These are phyloP conservation scores for Maniola jurtina DNA, from an alignment of 1,140 invertebrate species.

Conservation along the genomic window DNA sequence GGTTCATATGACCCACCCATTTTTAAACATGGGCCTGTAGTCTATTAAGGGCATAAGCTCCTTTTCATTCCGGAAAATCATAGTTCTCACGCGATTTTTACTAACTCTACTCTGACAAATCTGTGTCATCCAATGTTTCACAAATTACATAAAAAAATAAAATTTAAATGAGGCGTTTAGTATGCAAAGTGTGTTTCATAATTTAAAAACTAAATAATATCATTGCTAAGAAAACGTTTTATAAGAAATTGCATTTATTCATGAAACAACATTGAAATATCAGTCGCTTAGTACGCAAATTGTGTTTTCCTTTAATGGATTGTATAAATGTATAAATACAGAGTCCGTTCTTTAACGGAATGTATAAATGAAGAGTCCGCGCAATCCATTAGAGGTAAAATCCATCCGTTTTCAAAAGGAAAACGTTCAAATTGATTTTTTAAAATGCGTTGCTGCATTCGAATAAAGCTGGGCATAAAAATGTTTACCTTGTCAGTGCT, in stretches of 20 bases:
- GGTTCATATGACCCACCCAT: no score
- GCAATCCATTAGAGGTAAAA: constrained; percentile 1
- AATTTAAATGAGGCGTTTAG: no score
- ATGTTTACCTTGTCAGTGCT: background rate
- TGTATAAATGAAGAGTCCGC: background rate
- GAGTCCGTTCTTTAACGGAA: no score
- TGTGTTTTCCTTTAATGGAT: background rate
- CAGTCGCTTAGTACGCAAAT: background rate
- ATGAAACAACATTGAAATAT: background rate
- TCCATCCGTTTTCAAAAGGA: constrained; percentile 3
- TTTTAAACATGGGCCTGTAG: no score
- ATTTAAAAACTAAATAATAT: no score
- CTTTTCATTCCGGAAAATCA: no score
- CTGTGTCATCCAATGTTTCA: no score
- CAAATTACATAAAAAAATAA: no score
- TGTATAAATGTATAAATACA: background rate
- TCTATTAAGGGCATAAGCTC: no score
- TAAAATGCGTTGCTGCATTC: background rate
- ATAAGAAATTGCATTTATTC: background rate
- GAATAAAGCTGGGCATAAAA: background rate
- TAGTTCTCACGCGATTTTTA: no score
- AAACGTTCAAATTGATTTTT: constrained; percentile 5
- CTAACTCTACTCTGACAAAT: no score
- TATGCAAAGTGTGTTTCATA: no score
- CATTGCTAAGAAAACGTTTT: background rate